Evolutionary conservation across 2,797 vertebrate genomes (phyloP).

Genomic region (Cyclura pinguis): DNA sequence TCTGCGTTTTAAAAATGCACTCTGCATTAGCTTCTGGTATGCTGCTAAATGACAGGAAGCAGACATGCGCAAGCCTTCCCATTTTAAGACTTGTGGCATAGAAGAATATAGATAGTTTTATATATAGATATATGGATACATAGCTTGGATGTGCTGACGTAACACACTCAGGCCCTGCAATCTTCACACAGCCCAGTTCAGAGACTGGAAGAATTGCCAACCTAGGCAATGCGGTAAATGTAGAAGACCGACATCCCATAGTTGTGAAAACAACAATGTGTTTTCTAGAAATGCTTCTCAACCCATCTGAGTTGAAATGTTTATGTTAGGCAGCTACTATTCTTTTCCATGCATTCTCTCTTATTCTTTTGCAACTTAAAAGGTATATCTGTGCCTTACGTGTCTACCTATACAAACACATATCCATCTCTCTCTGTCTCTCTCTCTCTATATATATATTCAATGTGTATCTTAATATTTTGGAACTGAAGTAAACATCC

Average conservation of each 20-base stretch:
- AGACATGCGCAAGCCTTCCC: not conserved
- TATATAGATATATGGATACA: too few relatives aligned
- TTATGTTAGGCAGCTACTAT: too few relatives aligned
- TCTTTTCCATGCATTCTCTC: not conserved
- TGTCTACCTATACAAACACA: too few relatives aligned
- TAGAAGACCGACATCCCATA: not conserved
- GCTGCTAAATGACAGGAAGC: not conserved
- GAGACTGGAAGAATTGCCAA: not conserved
- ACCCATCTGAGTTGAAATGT: not conserved
- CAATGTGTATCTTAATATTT: too few relatives aligned
- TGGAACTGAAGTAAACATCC: too few relatives aligned
- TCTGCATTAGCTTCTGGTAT: not conserved
- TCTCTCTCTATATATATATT: too few relatives aligned
- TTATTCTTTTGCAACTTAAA: not conserved
- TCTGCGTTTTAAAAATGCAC: too few relatives aligned
- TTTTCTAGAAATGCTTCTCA: not conserved
- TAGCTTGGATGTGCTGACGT: too few relatives aligned
- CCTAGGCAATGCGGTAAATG: not conserved
- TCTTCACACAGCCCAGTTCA: not conserved
- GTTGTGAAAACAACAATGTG: rapidly evolving
- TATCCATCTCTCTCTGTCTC: too few relatives aligned
- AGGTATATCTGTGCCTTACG: too few relatives aligned
- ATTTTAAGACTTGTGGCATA: too few relatives aligned
- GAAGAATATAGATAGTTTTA: not conserved
- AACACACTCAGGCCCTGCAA: not conserved